Evolutionary conservation across 2,888 invertebrate species (phyloP).

Genomic region (Hirtodrosophila trivittata): DNA sequence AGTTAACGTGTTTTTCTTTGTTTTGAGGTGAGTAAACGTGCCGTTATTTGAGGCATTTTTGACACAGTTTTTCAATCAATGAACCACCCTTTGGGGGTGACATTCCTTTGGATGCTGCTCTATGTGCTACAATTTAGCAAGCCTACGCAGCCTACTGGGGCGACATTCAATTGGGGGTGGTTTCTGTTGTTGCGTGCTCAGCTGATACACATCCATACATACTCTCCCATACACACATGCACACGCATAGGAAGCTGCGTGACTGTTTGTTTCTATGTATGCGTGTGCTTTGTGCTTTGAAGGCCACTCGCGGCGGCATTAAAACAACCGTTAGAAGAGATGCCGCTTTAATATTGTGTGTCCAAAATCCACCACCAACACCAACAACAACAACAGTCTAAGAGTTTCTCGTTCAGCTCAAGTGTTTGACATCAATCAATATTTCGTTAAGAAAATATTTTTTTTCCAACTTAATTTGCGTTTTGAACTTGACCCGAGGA

Average conservation of each 20-base stretch:
- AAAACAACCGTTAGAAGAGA: constrained; percentile 36
- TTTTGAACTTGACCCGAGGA: constrained; percentile 59
- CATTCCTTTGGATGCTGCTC: constrained; percentile 56
- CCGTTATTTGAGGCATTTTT: constrained; percentile 41
- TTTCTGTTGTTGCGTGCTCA: constrained; percentile 51
- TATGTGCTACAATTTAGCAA: constrained; percentile 40
- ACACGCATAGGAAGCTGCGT: constrained; percentile 19
- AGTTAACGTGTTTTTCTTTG: constrained; percentile 7
- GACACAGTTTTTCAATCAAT: constrained; percentile 62
- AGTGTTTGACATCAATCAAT: constrained; percentile 30
- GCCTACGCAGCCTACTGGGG: constrained; percentile 7
- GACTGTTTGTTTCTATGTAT: constrained; percentile 20
- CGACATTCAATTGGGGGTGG: constrained; percentile 43
- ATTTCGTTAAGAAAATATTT: constrained; percentile 3
- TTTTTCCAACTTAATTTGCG: constrained; percentile 4
- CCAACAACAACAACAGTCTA: constrained; percentile 1
- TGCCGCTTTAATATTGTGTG: background rate
- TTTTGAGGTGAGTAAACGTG: constrained; percentile 51
- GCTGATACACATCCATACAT: constrained; percentile 30
- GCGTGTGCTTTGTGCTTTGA: constrained; percentile 34
- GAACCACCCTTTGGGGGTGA: constrained; percentile 44
- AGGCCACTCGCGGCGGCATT: constrained; percentile 45
- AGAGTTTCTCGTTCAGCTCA: background rate
- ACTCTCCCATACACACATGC: background rate
- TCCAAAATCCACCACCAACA: constrained; percentile 6